phyloP scores from a whole-genome alignment of 2,113 vertebrate genomes.

The Salvator merianae region DNA sequence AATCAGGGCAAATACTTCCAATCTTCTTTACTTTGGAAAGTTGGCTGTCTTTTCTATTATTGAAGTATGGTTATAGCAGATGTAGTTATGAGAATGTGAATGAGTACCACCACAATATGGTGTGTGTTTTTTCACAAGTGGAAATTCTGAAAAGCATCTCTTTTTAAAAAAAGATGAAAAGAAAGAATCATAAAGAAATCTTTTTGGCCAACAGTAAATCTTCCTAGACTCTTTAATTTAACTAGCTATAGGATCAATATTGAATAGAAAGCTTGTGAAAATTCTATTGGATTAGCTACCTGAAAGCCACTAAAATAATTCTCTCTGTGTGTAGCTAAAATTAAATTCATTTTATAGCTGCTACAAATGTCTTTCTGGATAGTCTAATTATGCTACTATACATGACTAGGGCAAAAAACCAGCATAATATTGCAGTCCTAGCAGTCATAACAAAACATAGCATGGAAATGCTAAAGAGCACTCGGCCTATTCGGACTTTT shows the following conservation, averaged over 20 bases:
- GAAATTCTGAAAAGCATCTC: not conserved
- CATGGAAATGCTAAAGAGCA: not conserved
- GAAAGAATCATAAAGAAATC: not conserved
- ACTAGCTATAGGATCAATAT: not conserved
- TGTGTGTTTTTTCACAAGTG: not conserved
- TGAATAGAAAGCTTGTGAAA: not conserved
- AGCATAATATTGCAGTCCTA: not conserved
- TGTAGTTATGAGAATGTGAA: conserved; percentile 1
- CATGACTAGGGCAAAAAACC: too few relatives aligned
- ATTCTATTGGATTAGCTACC: not conserved
- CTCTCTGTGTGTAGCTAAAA: not conserved
- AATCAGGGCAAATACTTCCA: conserved; percentile 8
- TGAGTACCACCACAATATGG: not conserved
- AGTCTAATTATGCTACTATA: too few relatives aligned
- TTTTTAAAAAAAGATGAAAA: not conserved
- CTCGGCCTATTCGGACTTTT: too few relatives aligned
- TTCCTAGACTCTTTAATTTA: not conserved
- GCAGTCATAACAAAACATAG: not conserved
- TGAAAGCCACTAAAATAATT: not conserved
- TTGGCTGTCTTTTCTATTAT: not conserved
- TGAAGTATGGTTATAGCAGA: not conserved
- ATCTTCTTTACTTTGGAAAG: conserved; percentile 18
- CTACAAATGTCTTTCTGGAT: not conserved
- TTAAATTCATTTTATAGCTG: not conserved
- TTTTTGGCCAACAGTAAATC: not conserved